A percentile compares a stretch with the other conserved stretches of the same genome.
These are phyloP conservation scores for Phorcus lineatus DNA, from an alignment of 2,888 invertebrate species.

Conservation along the genomic window DNA sequence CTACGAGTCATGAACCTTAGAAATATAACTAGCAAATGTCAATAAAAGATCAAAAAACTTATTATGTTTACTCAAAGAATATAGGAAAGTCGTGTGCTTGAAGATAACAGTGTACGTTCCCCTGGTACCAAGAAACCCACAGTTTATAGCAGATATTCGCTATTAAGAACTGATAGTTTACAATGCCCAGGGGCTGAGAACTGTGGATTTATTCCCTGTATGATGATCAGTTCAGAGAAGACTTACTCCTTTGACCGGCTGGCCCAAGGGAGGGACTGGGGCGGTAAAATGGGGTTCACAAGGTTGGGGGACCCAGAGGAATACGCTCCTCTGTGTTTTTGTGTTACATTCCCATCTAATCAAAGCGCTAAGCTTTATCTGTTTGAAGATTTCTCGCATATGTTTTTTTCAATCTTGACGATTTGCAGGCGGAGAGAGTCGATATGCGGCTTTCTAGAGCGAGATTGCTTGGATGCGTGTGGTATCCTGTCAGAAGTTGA, in stretches of 20 bases:
- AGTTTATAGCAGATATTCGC: neutral
- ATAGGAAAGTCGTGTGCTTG: too few relatives aligned
- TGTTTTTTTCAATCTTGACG: conserved; percentile 20
- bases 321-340: neutral
- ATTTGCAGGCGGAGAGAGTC: conserved; percentile 7
- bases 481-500: neutral
- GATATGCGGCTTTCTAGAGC: neutral
- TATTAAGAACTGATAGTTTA: neutral
- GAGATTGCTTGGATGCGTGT: neutral
- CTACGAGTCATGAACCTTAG: too few relatives aligned
- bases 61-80: too few relatives aligned
- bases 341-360: conserved; percentile 12
- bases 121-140: too few relatives aligned
- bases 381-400: conserved; percentile 21
- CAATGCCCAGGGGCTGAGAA: neutral
- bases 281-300: neutral
- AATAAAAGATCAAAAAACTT: too few relatives aligned
- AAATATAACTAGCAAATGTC: too few relatives aligned
- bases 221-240: neutral
- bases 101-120: neutral
- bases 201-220: neutral
- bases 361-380: conserved; percentile 17
- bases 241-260: conserved; percentile 4
- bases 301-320: neutral
- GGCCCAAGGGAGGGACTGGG: neutral